Base-by-base conservation (phyloP, 2,113 vertebrate species). In the Vidua chalybeata region DNA sequence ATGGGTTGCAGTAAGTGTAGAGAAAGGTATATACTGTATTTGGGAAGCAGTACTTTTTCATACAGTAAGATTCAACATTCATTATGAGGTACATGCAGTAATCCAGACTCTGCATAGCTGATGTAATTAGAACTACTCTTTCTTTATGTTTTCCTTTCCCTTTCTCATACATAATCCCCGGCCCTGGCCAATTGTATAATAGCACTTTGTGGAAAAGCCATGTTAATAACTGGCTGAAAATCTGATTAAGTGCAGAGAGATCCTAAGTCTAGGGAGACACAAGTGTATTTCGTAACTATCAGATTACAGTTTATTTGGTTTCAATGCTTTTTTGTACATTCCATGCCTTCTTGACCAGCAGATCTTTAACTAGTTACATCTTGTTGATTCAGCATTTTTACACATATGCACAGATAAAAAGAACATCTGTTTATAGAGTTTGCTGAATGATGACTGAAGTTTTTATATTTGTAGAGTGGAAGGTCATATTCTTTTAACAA, bases 1-100 rank as follows among this genome's bases (percentile, higher is more conserved):
- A 92, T 85, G 54, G 49, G 12, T 71, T 76, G 61, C 64, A 83
- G 37, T 46, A 93, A 91, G 66, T 83, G n/a, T 54, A 91, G 22
- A 82, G 37, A 85, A 96, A 72, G 64, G 28, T 89, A 69, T 90
- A 85, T 86, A 30, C 55, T 72, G 19, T 95, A 58, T 81, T 88
- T 52, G 22, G 30, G 58, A 92, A 92, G 62, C 33, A 91, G 48
- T 59, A 27, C 4, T 94, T 93, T 84, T 96, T 61, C 55, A 89
- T 73, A 59, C 3, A 46, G 9, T 62, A 91, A 71, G 51, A 79
- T 87, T 89, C 89, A 82, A 6, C 64, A 84, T 78, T 67, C 33
- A 51, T 1, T 28, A 28, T 21, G 8, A 85, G 43, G 24, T 59
- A 31, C 3, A n/a, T 74, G 43, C 17, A 88, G 13, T 41, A 28